These are phyloP conservation scores for Phrynosoma platyrhinos DNA, from an alignment of 2,113 vertebrate species.

Conservation along the genomic window DNA sequence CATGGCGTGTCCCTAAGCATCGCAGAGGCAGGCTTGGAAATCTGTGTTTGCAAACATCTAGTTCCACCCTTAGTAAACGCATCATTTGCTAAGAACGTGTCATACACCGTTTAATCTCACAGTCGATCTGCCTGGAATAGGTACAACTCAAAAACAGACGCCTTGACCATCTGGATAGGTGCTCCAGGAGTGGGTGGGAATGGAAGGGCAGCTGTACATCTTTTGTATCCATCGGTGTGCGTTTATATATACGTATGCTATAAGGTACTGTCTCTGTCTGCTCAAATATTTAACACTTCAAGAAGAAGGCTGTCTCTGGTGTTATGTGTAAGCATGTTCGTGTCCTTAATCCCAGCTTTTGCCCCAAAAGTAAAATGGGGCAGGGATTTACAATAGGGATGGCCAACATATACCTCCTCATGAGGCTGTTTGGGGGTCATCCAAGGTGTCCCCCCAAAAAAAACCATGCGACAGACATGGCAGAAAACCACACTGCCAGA, in stretches of 20 bases:
- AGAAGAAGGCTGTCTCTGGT: background rate
- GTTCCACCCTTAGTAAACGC: background rate
- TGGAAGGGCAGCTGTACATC: background rate
- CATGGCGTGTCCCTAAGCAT: background rate
- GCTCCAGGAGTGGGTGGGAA: too few relatives aligned
- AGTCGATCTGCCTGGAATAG: background rate
- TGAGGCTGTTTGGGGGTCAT: too few relatives aligned
- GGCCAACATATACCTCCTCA: too few relatives aligned
- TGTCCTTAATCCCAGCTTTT: background rate
- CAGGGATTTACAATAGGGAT: background rate
- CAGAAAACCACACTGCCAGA: too few relatives aligned
- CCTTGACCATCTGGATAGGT: background rate
- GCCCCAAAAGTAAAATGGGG: background rate
- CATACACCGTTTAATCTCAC: background rate
- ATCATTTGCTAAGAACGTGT: background rate
- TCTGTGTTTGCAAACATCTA: background rate
- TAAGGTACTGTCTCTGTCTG: background rate
- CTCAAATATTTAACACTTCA: background rate
- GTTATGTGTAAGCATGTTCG: too few relatives aligned
- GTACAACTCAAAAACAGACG: background rate
- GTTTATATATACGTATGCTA: background rate
- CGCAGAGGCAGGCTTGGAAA: background rate
- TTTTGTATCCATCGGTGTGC: background rate
- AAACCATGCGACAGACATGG: too few relatives aligned
- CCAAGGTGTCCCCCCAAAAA: too few relatives aligned